Evolutionary conservation across 2,888 invertebrate genomes (phyloP).

Genomic region (Idaea aversata): DNA sequence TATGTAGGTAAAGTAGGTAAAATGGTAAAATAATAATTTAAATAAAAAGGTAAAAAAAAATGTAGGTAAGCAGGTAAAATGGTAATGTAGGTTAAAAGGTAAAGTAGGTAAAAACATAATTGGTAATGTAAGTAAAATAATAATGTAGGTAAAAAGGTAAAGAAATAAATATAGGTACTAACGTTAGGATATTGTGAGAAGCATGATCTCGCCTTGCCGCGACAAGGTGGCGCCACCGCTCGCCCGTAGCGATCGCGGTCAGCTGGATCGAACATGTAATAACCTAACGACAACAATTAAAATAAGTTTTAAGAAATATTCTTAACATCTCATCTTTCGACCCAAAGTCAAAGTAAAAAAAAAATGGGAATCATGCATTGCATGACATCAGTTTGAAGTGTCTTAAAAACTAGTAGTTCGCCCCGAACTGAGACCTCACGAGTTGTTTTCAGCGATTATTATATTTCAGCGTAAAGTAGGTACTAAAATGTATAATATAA

Average conservation of each 20-base stretch:
- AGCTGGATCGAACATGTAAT: constrained; percentile 82
- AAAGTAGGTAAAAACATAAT: background rate
- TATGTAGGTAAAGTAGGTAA: too few relatives aligned
- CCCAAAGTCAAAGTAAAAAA: too few relatives aligned
- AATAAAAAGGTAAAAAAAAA: background rate
- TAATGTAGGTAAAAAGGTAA: background rate
- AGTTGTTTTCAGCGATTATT: too few relatives aligned
- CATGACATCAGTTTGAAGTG: too few relatives aligned
- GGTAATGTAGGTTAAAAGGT: background rate
- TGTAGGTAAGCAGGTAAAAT: background rate
- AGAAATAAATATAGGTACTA: constrained; percentile 22
- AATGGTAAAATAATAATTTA: background rate
- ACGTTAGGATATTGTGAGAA: constrained; percentile 65
- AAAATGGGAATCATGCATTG: too few relatives aligned
- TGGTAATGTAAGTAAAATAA: background rate
- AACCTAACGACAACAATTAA: constrained; percentile 53
- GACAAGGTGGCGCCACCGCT: constrained; percentile 66
- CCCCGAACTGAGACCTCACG: too few relatives aligned
- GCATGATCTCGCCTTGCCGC: constrained; percentile 59
- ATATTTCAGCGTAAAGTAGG: too few relatives aligned
- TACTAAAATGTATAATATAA: too few relatives aligned
- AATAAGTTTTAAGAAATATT: background rate
- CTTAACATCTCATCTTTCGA: too few relatives aligned
- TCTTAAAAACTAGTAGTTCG: too few relatives aligned
- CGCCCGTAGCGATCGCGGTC: constrained; percentile 77